These are phyloP conservation scores for Perca flavescens DNA, from an alignment of 2,113 vertebrate species.

Conservation along the genomic window DNA sequence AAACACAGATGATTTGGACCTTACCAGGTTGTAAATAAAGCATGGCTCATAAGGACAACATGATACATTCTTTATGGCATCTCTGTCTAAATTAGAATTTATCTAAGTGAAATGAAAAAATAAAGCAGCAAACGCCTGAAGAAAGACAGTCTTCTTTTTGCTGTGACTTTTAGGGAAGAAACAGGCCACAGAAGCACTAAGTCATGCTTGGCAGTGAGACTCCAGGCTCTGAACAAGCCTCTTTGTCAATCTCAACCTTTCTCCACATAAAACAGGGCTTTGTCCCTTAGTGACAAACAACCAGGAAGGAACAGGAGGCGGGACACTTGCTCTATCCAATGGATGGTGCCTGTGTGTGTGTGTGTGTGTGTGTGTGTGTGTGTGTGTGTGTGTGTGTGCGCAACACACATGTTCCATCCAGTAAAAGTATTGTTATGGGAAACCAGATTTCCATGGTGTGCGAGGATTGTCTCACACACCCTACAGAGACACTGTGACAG, in stretches of 20 bases:
- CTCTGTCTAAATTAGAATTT: not conserved
- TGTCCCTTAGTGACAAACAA: conserved; percentile 77
- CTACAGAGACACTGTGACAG: conserved; percentile 10
- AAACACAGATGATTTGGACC: not conserved
- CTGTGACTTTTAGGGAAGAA: conserved; percentile 52
- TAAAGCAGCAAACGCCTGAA: conserved; percentile 7
- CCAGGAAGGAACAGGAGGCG: conserved; percentile 73
- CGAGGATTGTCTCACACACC: conserved; percentile 47
- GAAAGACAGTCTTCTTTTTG: conserved; percentile 5
- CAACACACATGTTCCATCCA: conserved; percentile 47
- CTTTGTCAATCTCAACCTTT: conserved; percentile 69
- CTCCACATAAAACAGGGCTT: conserved; percentile 76
- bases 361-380: not conserved
- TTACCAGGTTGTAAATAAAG: not conserved
- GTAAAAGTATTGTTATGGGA: conserved; percentile 69
- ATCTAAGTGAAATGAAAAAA: not conserved
- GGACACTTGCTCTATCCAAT: conserved; percentile 56
- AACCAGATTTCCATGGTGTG: conserved; percentile 62
- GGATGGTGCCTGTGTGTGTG: conserved; percentile 27
- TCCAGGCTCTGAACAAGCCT: conserved; percentile 68
- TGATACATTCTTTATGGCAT: not conserved
- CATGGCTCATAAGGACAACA: not conserved
- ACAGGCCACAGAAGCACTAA: conserved; percentile 56
- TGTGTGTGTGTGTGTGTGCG: conserved; percentile 10
- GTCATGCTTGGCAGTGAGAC: conserved; percentile 60